A percentile compares a stretch with the other conserved stretches of the same genome.
Conservation (phyloP, 2,113 vertebrate species). For the Asarcornis scutulata region DNA sequence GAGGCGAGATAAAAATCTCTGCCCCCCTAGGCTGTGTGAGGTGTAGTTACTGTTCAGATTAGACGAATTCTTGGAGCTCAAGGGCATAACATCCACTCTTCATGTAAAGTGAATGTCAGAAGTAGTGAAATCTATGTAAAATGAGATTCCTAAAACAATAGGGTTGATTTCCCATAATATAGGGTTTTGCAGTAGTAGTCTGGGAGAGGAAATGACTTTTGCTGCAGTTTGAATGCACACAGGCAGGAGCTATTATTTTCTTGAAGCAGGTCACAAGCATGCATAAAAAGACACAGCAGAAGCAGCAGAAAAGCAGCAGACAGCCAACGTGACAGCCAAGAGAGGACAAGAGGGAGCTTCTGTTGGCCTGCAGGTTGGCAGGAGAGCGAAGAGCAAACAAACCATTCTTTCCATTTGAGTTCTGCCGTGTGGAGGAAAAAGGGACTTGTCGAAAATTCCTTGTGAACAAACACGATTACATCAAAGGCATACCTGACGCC, state of each 20-base stretch:
- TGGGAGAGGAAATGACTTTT: neutral
- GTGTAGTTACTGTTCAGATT: neutral
- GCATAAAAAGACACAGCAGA: neutral
- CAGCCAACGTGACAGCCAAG: neutral
- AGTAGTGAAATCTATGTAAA: neutral
- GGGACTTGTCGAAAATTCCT: neutral
- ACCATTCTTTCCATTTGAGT: neutral
- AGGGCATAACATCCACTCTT: neutral
- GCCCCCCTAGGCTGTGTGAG: neutral
- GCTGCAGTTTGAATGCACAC: neutral
- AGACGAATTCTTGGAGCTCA: neutral
- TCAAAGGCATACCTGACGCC: slow-evolving; percentile 47
- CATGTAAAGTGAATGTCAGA: neutral
- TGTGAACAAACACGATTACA: neutral
- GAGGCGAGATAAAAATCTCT: neutral
- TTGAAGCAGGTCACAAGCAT: accelerated
- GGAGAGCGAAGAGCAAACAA: neutral
- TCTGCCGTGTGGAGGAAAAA: neutral
- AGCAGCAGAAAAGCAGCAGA: neutral
- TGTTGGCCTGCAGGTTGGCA: neutral
- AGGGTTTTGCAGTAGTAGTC: neutral
- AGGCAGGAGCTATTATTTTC: neutral
- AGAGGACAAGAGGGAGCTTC: neutral
- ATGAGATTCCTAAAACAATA: neutral
- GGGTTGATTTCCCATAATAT: neutral